Evolutionary conservation across 2,113 vertebrate genomes (phyloP).

Genomic region (Oryzias javanicus): DNA sequence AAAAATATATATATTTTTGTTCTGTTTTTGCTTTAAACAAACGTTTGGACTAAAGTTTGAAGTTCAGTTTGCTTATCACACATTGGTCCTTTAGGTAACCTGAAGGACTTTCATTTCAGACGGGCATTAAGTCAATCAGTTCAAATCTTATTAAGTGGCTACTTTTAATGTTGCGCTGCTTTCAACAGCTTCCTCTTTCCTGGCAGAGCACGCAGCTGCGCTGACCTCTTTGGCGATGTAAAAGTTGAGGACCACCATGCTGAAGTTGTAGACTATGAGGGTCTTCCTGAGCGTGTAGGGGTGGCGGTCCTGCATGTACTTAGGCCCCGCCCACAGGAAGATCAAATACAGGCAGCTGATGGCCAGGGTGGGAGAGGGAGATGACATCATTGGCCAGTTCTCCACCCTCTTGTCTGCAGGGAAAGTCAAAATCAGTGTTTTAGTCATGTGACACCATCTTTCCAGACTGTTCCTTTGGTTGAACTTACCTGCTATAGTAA

Average conservation of each 20-base stretch:
- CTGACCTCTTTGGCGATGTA: slow-evolving; percentile 98
- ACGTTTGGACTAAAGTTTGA: not conserved
- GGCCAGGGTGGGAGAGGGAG: slow-evolving; percentile 87
- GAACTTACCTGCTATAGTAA: slow-evolving; percentile 91
- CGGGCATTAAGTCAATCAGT: accelerated
- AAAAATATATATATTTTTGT: no score
- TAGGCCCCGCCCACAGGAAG: slow-evolving; percentile 94
- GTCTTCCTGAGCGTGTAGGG: slow-evolving; percentile 90
- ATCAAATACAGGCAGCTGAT: slow-evolving; percentile 95
- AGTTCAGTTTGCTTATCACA: not conserved
- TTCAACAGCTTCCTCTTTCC: not conserved
- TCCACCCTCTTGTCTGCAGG: slow-evolving; percentile 92
- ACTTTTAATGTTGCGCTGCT: not conserved
- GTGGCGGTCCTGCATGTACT: slow-evolving; percentile 93
- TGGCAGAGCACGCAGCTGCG: not conserved
- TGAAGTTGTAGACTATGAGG: slow-evolving; percentile 97
- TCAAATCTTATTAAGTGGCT: not conserved
- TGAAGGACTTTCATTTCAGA: not conserved
- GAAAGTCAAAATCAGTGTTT: not conserved
- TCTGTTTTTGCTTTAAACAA: not conserved
- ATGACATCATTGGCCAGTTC: slow-evolving; percentile 94
- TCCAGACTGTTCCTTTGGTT: not conserved
- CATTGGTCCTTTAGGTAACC: not conserved
- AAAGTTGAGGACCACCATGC: slow-evolving; percentile 98
- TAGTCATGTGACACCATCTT: no score